Conservation (phyloP, 2,797 vertebrate genomes). For the Anabacerthia variegaticeps region DNA sequence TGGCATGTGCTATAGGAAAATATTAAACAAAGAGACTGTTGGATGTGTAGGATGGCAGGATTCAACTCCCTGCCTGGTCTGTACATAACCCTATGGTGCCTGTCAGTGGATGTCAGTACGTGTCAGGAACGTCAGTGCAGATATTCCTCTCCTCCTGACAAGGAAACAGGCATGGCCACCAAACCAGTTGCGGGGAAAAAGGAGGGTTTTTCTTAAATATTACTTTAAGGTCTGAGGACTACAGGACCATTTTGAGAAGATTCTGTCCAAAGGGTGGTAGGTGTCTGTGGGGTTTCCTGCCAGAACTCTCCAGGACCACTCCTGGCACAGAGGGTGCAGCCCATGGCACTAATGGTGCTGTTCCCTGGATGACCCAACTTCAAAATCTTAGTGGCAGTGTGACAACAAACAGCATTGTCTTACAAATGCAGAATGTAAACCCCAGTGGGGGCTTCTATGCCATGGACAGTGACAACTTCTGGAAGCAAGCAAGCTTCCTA, state of each 20-base stretch:
- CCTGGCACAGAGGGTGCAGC: neutral
- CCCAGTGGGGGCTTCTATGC: neutral
- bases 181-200: neutral
- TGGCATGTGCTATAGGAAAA: neutral
- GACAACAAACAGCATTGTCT: neutral
- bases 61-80: neutral
- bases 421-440: neutral
- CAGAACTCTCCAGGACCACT: neutral
- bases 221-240: neutral
- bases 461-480: neutral
- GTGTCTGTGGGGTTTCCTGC: neutral
- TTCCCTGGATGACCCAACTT: neutral
- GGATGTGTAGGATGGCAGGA: neutral
- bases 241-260: neutral
- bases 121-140: neutral
- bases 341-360: neutral
- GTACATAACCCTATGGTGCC: neutral
- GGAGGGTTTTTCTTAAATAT: neutral
- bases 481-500: conserved; percentile 1
- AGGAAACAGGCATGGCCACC: neutral
- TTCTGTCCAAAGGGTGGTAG: neutral
- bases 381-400: neutral
- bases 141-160: neutral
- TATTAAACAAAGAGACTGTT: neutral
- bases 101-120: neutral